Base-by-base conservation (phyloP, 2,797 vertebrate genomes). In the Crax fasciolata region DNA sequence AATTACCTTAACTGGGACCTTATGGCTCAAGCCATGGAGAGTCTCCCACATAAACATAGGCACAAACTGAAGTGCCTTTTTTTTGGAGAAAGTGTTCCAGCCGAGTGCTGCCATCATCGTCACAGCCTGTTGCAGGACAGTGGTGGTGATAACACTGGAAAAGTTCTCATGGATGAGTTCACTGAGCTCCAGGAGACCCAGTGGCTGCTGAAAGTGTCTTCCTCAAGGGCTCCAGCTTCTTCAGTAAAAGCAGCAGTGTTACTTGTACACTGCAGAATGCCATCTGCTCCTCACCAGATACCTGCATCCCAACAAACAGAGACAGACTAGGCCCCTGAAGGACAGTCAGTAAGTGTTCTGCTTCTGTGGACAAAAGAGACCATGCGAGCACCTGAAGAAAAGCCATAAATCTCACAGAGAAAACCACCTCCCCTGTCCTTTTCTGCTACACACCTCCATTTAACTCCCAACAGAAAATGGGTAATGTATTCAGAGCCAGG, bases 1-100 rank as follows among this genome's bases (percentile, higher is more conserved):
- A 95, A 94, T 95, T 97, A 96, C 92, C 94, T 89, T 97, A 84
- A 87, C 86, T 5, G 30, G 52, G 84, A 67, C 73, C 71, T 84
- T 39, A 82, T 89, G 59, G 74, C 61, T 90, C 77, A 93, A 12
- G 68, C 67, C 3, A 0, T 87, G 94, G 92, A 96, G 91, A 91
- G 67, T 43, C 67, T 97, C 87, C 91, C 72, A 80, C 54, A 68
- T 46, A 95, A 96, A 95, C 81, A 96, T 21, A 87, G 57, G 63
- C 74, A 89, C 1, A 25, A 93, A 93, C 55, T 12, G 10, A 90
- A 84, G 77, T 46, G 67, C 38, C 32, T 86, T 63, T 89, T 89
- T 75, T 72, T 28, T 20, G 8, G n/a, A 90, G 11, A 41, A 11
- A 58, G 18, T 0, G 0, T n/a, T 94, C 48, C 72, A 67, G 35